Evolutionary conservation across 2,113 vertebrate genomes (phyloP).

Genomic region (Antigone vipio): DNA sequence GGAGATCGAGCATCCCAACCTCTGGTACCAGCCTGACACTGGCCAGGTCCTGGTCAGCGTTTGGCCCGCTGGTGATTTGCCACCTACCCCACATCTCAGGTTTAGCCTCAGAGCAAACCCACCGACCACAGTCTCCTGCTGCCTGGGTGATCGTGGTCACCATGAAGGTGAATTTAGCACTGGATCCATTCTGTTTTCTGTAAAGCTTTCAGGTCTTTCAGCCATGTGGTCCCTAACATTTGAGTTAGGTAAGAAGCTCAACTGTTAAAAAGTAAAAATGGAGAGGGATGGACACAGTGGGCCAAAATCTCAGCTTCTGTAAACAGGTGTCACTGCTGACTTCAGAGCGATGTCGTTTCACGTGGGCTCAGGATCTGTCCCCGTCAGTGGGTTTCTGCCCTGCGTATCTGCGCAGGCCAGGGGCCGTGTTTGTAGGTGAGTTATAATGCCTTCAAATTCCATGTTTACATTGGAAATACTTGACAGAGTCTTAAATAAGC

Average conservation of each 20-base stretch:
- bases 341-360: background rate
- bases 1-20: background rate
- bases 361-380: background rate
- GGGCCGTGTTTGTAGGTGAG: background rate
- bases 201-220: background rate
- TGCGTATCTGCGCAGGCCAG: background rate
- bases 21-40: rapidly evolving
- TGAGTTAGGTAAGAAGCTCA: background rate
- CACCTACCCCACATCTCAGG: background rate
- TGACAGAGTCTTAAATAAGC: constrained; percentile 6
- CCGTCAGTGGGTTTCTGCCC: background rate
- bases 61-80: background rate
- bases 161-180: background rate
- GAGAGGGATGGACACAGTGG: background rate
- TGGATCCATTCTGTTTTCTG: background rate
- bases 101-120: background rate
- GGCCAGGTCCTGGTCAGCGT: rapidly evolving
- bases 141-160: background rate
- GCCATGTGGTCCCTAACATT: background rate
- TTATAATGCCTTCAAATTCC: background rate
- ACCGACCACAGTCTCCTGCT: background rate
- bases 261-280: background rate
- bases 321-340: background rate
- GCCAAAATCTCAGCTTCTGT: background rate
- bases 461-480: background rate